Evolutionary conservation across 1,140 invertebrate genomes (phyloP).

Genomic region (Papilio aristodemus): DNA sequence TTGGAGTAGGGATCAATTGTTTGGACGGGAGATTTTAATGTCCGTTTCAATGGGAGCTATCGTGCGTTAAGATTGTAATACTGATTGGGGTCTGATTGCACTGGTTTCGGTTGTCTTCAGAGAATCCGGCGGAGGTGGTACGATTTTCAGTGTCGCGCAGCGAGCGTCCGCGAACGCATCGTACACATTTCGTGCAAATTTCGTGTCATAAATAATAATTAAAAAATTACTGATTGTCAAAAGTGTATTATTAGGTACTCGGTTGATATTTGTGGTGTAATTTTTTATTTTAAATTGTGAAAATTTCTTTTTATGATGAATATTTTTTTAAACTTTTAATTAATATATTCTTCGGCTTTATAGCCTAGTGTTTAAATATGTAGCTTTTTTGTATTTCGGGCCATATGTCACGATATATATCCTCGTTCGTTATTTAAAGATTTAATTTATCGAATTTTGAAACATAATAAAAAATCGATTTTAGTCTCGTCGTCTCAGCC

Average conservation of each 20-base stretch:
- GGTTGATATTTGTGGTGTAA: neutral
- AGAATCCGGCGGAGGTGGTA: neutral
- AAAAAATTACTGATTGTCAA: neutral
- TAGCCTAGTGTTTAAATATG: neutral
- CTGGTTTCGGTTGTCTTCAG: neutral
- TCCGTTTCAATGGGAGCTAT: conserved; percentile 6
- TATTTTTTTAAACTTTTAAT: neutral
- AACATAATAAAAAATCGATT: too few species aligned
- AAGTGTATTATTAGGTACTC: neutral
- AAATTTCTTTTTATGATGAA: neutral
- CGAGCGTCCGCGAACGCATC: neutral
- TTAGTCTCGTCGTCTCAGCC: too few species aligned
- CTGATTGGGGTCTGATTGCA: neutral
- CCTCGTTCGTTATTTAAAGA: too few species aligned
- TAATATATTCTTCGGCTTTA: neutral
- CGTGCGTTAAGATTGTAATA: neutral
- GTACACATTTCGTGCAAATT: neutral
- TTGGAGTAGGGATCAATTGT: conserved; percentile 11
- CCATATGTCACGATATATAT: too few species aligned
- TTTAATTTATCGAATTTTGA: too few species aligned
- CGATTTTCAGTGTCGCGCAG: neutral
- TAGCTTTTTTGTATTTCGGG: too few species aligned
- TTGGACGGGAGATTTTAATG: conserved; percentile 1
- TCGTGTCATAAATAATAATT: neutral
- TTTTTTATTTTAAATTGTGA: neutral